Evolutionary conservation across 2,113 vertebrate genomes (phyloP).

Genomic region (Hippocampus zosterae): DNA sequence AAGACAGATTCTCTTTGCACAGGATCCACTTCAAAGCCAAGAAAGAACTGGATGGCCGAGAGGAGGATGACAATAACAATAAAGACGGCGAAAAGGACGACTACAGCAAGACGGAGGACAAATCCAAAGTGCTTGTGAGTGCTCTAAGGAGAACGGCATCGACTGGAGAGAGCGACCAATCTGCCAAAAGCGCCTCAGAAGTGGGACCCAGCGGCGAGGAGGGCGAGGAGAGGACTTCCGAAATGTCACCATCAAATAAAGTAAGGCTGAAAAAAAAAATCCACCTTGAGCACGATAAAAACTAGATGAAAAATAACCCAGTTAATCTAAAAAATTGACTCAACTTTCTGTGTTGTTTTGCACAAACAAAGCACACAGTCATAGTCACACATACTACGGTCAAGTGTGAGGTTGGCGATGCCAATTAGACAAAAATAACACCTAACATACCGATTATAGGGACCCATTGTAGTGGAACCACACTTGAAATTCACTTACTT

Average conservation of each 20-base stretch:
- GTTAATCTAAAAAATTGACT: too few species aligned
- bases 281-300: too few species aligned
- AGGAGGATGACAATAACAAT: conserved; percentile 40
- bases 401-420: too few species aligned
- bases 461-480: too few species aligned
- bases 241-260: not conserved
- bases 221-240: conserved; percentile 72
- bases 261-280: too few species aligned
- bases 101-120: conserved; percentile 41
- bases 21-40: conserved; percentile 43
- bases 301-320: too few species aligned
- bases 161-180: conserved; percentile 79
- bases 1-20: conserved; percentile 41
- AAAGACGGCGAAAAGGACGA: conserved; percentile 49
- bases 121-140: conserved; percentile 39
- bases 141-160: conserved; percentile 66
- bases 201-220: conserved; percentile 84
- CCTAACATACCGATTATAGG: too few species aligned
- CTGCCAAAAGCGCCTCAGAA: conserved; percentile 77
- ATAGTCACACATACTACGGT: too few species aligned
- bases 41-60: conserved; percentile 30
- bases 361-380: too few species aligned
- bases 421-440: too few species aligned
- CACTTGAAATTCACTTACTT: too few species aligned
- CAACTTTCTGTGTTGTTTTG: too few species aligned